Percentiles rank a stretch among this genome's conserved stretches.
Conservation (phyloP, 2,113 vertebrate genomes). For the Dromas ardeola region DNA sequence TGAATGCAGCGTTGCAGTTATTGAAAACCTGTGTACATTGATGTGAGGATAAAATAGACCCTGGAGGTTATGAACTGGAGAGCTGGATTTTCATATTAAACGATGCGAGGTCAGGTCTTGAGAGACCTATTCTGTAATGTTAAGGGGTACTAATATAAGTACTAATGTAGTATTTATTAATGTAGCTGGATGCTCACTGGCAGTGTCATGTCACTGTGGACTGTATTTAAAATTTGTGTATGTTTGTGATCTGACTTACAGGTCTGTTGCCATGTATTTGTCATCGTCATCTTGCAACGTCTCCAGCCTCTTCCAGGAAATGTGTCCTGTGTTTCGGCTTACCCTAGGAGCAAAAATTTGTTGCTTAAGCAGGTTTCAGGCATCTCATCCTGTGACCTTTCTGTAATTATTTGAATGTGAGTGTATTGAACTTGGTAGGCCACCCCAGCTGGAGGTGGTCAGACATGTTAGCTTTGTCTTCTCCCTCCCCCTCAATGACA, state of each 20-base stretch:
- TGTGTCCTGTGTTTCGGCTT: not conserved
- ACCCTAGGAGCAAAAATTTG: not conserved
- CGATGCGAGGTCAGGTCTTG: not conserved
- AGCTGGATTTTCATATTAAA: not conserved
- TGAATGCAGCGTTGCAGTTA: not conserved
- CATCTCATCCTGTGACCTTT: not conserved
- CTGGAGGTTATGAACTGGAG: accelerated
- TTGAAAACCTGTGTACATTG: not conserved
- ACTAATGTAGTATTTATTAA: not conserved
- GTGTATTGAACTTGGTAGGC: no score
- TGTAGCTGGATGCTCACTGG: no score
- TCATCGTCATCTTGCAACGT: not conserved
- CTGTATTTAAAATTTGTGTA: not conserved
- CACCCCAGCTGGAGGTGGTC: not conserved
- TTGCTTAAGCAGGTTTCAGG: conserved; percentile 55
- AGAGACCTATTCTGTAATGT: not conserved
- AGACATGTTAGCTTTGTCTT: not conserved
- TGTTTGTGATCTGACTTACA: not conserved
- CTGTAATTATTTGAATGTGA: no score
- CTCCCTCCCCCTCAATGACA: not conserved
- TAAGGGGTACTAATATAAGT: not conserved
- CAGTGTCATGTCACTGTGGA: not conserved
- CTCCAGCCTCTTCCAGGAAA: not conserved
- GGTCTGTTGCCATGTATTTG: not conserved
- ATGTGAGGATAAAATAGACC: not conserved